phyloP scores from a whole-genome alignment of 2,797 vertebrate genomes.

The Anguilla anguilla region DNA sequence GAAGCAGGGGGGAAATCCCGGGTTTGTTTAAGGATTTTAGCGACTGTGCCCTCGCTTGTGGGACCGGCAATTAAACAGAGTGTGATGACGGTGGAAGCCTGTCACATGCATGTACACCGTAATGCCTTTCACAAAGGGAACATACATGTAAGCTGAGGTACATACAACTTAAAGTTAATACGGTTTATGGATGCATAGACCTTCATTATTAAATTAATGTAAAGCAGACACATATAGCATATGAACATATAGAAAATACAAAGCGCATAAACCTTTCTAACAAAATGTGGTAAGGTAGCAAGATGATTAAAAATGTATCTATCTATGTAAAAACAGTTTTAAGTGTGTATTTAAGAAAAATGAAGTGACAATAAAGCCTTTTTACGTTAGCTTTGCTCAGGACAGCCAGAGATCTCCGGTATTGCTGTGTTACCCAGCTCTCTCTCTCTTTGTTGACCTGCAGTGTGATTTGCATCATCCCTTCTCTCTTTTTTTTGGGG shows the following conservation, averaged over 20 bases:
- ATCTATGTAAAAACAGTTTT: background rate
- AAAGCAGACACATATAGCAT: background rate
- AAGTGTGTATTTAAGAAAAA: background rate
- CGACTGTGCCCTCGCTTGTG: background rate
- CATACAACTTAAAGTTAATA: background rate
- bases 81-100: background rate
- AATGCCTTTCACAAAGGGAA: background rate
- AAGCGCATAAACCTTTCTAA: too few relatives aligned
- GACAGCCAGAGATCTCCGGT: background rate
- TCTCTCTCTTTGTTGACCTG: slow-evolving; percentile 41
- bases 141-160: background rate
- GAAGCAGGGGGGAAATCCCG: background rate
- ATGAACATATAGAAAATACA: background rate
- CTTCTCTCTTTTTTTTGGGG: slow-evolving; percentile 44
- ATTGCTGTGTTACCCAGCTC: background rate
- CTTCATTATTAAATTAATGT: background rate
- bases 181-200: background rate
- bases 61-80: background rate
- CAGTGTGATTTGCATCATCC: slow-evolving; percentile 62
- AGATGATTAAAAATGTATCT: slow-evolving; percentile 23
- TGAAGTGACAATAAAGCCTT: background rate
- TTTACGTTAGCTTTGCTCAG: background rate
- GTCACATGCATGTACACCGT: background rate
- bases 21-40: slow-evolving; percentile 16
- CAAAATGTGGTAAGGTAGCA: background rate